Evolutionary conservation across 2,797 vertebrate species (phyloP), one percentile per base, ranked within the genome.

Genomic region (Anolis apletophallus): DNA sequence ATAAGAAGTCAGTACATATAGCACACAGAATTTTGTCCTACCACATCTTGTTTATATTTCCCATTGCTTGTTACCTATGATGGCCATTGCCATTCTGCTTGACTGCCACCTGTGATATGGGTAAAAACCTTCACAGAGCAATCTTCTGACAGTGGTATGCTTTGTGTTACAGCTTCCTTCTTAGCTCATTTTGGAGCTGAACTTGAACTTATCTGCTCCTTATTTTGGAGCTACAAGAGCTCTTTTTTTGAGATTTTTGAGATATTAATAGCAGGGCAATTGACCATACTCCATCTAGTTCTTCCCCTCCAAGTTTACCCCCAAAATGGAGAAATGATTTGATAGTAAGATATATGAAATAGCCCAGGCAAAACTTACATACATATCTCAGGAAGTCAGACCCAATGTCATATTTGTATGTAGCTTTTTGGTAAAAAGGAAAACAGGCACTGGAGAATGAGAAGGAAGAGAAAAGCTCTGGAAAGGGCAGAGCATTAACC

Each of bases 141-240:
- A 11, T 84, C 72, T 77, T 61, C 21, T 29, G 32, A 12, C 29
- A 76, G 64, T 68, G 77, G 19, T 17, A 76, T 77, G 83, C 52
- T 77, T 6, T 74, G 54, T 74, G 29, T 32, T 52, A 61, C 57
- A 26, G 82, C 57, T 84, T 59, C 29, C 34, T 72, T 76, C n/a
- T n/a, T 77, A 34, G 13, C 67, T 77, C 32, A 67, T 77, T 84
- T 76, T 77, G 73, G 46, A 77, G n/a, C 34, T 77, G 73, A 77
- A 50, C 10, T 84, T 84, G 50, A 17, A 77, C 67, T 68, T 52
- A 50, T n/a, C 46, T 57, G 32, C 40, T 74, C 40, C 14, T 54
- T 64, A 9, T 52, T 76, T 75, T 50, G n/a, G 59, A 26, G 46
- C 40, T 34, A 73, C 55, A 40, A 9, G 23, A 59, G 34, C 36